Conservation (phyloP, 2,113 vertebrate species). For the Psittacula cyanocephala region DNA sequence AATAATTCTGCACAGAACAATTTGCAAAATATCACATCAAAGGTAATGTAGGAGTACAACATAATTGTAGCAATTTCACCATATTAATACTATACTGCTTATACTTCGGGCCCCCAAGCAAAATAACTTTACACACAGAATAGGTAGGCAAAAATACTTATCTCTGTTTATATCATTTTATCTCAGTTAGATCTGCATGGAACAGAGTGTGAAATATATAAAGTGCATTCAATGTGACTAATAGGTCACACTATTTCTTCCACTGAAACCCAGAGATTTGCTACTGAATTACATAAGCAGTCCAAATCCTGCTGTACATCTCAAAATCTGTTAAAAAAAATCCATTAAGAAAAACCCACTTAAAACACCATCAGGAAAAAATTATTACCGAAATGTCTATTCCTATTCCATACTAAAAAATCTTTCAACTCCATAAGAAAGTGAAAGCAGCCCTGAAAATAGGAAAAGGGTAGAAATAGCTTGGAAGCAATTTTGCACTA, state of each 20-base stretch:
- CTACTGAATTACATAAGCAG: background rate
- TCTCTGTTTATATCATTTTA: slow-evolving; percentile 25
- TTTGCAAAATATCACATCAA: slow-evolving; percentile 53
- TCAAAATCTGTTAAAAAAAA: background rate
- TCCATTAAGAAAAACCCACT: background rate
- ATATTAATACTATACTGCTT: slow-evolving; percentile 60
- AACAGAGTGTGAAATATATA: background rate
- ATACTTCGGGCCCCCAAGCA: slow-evolving; percentile 21
- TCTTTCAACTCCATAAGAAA: background rate
- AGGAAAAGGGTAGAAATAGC: slow-evolving; percentile 22
- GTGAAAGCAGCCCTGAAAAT: slow-evolving; percentile 18
- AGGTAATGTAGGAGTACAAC: slow-evolving; percentile 56
- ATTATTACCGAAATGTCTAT: background rate
- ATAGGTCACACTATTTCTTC: background rate
- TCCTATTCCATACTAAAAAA: background rate
- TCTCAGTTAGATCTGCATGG: background rate
- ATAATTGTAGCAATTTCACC: slow-evolving; percentile 61
- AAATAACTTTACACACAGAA: slow-evolving; percentile 33
- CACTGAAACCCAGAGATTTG: background rate
- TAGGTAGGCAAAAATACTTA: slow-evolving; percentile 39
- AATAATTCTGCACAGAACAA: slow-evolving; percentile 59
- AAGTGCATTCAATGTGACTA: background rate
- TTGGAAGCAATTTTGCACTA: background rate
- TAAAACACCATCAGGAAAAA: background rate
- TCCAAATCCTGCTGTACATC: background rate